Evolutionary conservation across 2,888 invertebrate genomes (phyloP).

Genomic region (Neria commutata): DNA sequence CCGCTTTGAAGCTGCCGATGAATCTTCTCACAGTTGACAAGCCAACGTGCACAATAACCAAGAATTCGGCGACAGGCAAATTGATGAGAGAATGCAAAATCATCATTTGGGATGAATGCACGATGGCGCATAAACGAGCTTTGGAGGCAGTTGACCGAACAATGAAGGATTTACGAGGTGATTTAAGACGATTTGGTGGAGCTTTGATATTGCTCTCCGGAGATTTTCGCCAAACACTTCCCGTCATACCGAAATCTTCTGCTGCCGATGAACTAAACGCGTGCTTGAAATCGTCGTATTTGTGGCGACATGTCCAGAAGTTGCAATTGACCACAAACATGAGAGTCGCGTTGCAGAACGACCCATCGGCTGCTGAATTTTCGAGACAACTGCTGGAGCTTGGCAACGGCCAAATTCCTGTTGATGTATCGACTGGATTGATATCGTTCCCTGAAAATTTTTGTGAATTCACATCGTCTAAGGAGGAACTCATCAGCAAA

Average conservation of each 20-base stretch:
- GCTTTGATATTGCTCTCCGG: conserved; percentile 37
- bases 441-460: conserved; percentile 34
- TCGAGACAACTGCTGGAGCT: conserved; percentile 25
- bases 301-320: conserved; percentile 24
- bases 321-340: conserved; percentile 27
- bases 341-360: conserved; percentile 26
- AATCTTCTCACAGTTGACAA: conserved; percentile 15
- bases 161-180: conserved; percentile 32
- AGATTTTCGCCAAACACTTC: conserved; percentile 46
- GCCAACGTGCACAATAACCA: conserved; percentile 28
- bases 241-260: conserved; percentile 31
- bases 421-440: conserved; percentile 30
- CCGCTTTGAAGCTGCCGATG: conserved; percentile 19
- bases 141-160: conserved; percentile 38
- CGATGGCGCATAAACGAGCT: conserved; percentile 41
- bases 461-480: conserved; percentile 16
- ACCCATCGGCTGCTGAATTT: conserved; percentile 22
- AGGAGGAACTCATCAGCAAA: conserved; percentile 18
- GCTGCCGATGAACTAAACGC: conserved; percentile 34
- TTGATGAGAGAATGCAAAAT: conserved; percentile 3
- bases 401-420: conserved; percentile 36
- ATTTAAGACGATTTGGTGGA: conserved; percentile 4
- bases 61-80: conserved; percentile 4
- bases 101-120: conserved; percentile 43
- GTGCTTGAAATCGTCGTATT: conserved; percentile 15